Evolutionary conservation across 2,113 vertebrate genomes (phyloP).

Genomic region (Pleuronectes platessa): DNA sequence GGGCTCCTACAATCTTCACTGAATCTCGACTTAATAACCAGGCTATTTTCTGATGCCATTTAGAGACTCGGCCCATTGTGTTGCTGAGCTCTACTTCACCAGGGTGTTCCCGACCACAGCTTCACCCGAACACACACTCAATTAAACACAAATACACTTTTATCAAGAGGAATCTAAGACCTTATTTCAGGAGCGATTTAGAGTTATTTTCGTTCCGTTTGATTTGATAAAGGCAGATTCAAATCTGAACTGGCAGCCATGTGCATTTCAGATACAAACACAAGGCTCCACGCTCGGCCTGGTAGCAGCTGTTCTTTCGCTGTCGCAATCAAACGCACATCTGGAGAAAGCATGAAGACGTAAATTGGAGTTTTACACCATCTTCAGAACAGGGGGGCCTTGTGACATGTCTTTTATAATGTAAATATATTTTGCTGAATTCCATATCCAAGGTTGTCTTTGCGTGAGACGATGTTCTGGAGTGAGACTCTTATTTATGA

Average conservation of each 20-base stretch:
- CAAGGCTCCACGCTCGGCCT: conserved; percentile 32
- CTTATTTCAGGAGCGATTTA: conserved; percentile 42
- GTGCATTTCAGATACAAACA: conserved; percentile 25
- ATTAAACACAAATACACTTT: conserved; percentile 33
- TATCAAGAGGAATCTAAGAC: conserved; percentile 23
- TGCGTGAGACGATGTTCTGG: not conserved
- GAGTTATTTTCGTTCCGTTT: conserved; percentile 36
- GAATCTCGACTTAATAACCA: not conserved
- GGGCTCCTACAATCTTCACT: not conserved
- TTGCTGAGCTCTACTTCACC: not conserved
- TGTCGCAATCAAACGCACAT: conserved; percentile 43
- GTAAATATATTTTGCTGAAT: not conserved
- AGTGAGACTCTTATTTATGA: too few relatives aligned
- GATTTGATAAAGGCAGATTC: conserved; percentile 20
- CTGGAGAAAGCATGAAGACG: conserved; percentile 20
- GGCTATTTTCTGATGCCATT: not conserved
- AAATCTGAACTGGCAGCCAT: conserved; percentile 14
- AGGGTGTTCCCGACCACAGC: conserved; percentile 24
- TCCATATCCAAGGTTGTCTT: not conserved
- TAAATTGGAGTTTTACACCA: conserved; percentile 1
- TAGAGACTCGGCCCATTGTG: not conserved
- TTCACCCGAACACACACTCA: conserved; percentile 7
- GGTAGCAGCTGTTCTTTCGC: conserved; percentile 56
- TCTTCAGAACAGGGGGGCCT: not conserved
- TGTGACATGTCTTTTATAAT: not conserved